Evolutionary conservation across 2,888 invertebrate genomes (phyloP).

Genomic region (Ormyrus labotus): DNA sequence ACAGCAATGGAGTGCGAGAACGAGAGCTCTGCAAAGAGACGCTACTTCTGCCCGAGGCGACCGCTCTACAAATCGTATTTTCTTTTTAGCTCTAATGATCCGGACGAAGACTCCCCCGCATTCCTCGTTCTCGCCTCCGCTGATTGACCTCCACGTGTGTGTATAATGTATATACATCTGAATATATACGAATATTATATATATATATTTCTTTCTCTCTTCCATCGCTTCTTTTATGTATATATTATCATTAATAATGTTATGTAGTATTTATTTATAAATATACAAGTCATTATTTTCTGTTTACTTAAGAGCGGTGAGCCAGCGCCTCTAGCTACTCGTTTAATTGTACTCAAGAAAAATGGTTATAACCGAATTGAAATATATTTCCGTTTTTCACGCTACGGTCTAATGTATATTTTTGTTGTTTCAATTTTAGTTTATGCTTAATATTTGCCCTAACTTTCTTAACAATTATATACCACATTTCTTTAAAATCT

Average conservation of each 20-base stretch:
- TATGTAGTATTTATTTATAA: conserved; percentile 74
- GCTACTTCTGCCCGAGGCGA: conserved; percentile 23
- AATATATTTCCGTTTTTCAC: conserved; percentile 3
- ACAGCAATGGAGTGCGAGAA: conserved; percentile 21
- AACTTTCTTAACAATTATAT: conserved; percentile 22
- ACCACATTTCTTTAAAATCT: conserved; percentile 13
- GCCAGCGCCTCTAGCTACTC: conserved; percentile 66
- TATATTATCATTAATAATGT: conserved; percentile 67
- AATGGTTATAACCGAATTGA: conserved; percentile 57
- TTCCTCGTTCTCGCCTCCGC: conserved; percentile 19
- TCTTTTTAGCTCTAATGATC: conserved; percentile 3
- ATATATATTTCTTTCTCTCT: conserved; percentile 61
- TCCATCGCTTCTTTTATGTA: conserved; percentile 58
- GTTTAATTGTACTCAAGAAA: conserved; percentile 64
- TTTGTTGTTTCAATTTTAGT: conserved; percentile 19
- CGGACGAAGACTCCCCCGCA: neutral
- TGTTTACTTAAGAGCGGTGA: conserved; percentile 66
- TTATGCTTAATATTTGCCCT: conserved; percentile 1
- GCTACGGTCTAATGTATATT: conserved; percentile 18
- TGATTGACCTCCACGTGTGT: conserved; percentile 11
- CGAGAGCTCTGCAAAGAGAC: neutral
- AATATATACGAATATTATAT: conserved; percentile 60
- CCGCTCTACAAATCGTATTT: conserved; percentile 1
- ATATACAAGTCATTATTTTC: conserved; percentile 72
- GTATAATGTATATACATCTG: conserved; percentile 55